phyloP scores from a whole-genome alignment of 2,113 vertebrate genomes.

The Oreotrochilus melanogaster region DNA sequence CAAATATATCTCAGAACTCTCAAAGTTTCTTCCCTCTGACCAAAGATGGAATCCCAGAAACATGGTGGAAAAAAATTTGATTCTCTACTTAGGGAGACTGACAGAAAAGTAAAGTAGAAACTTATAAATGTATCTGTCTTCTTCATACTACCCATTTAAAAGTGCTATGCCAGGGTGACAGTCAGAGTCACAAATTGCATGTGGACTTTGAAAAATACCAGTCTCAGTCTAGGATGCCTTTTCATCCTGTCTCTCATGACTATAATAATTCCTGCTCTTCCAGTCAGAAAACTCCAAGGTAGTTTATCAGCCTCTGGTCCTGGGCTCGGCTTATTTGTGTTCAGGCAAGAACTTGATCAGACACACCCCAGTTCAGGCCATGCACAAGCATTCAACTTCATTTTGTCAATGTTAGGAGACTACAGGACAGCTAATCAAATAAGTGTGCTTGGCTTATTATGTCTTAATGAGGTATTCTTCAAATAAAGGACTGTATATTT shows the following conservation, averaged over 20 bases:
- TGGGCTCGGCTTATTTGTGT: neutral
- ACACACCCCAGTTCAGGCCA: neutral
- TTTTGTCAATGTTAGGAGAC: neutral
- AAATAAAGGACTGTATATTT: neutral
- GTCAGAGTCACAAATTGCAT: neutral
- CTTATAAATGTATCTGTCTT: neutral
- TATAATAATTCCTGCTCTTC: neutral
- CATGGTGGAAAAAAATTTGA: neutral
- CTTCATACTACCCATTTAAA: neutral
- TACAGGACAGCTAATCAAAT: neutral
- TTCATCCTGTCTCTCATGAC: neutral
- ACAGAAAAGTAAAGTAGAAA: neutral
- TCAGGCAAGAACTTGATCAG: neutral
- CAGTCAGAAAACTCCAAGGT: neutral
- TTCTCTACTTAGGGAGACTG: neutral
- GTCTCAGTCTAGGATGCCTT: neutral
- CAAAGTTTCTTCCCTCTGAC: neutral
- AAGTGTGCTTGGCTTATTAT: neutral
- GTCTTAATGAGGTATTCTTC: neutral
- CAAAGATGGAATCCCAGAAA: accelerated
- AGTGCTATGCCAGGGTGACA: neutral
- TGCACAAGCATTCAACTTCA: neutral
- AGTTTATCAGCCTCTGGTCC: neutral
- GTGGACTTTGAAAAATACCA: neutral
- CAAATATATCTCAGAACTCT: neutral